Percentiles rank a stretch among this genome's conserved stretches.
Conservation (phyloP, 2,113 vertebrate genomes). For the Pseudorectes ferrugineus region DNA sequence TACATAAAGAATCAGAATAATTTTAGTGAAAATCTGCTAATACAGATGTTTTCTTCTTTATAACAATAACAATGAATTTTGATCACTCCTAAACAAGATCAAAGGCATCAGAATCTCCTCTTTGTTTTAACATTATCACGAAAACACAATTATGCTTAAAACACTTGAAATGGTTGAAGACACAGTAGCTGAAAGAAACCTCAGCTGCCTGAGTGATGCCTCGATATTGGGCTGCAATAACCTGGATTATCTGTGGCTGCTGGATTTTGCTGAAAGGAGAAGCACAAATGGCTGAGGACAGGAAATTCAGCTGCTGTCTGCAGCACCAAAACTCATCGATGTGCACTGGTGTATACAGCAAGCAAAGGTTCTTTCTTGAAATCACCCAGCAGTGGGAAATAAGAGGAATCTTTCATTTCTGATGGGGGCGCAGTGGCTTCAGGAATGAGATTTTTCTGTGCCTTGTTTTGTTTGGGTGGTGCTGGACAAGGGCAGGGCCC, state of each 20-base stretch:
- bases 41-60: neutral
- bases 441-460: neutral
- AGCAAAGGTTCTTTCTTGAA: neutral
- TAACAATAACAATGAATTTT: neutral
- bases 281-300: neutral
- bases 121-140: neutral
- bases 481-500: neutral
- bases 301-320: neutral
- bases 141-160: neutral
- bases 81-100: neutral
- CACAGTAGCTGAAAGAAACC: neutral
- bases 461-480: neutral
- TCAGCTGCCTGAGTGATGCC: neutral
- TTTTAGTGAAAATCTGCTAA: neutral
- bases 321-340: rapidly evolving
- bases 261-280: neutral
- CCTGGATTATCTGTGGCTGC: neutral
- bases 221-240: neutral
- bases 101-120: neutral
- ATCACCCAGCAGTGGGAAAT: neutral
- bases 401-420: neutral
- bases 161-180: neutral
- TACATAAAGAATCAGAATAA: neutral
- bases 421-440: neutral
- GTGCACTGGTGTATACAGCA: neutral